Evolutionary conservation across 2,888 invertebrate genomes (phyloP).

Genomic region (Ametastegia equiseti): DNA sequence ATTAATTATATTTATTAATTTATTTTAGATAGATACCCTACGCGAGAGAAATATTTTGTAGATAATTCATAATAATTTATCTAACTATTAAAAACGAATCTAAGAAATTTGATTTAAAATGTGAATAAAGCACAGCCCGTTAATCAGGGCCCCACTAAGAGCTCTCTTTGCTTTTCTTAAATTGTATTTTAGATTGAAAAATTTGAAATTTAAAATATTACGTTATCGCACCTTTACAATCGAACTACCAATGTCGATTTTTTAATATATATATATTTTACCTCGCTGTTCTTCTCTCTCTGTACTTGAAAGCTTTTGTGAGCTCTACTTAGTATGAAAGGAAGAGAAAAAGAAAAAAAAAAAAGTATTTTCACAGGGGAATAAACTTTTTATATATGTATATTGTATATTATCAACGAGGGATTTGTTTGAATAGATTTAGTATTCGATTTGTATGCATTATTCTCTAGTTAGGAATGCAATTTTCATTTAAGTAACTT

Average conservation of each 20-base stretch:
- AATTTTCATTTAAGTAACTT: conserved; percentile 16
- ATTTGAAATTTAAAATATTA: neutral
- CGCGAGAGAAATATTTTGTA: conserved; percentile 23
- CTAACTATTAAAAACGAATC: conserved; percentile 35
- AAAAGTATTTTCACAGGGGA: conserved; percentile 17
- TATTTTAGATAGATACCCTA: conserved; percentile 39
- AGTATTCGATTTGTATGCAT: conserved; percentile 26
- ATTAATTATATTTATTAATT: conserved; percentile 61
- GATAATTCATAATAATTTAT: conserved; percentile 36
- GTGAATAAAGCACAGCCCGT: conserved; percentile 69
- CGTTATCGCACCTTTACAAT: neutral
- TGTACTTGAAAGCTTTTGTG: neutral
- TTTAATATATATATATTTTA: neutral
- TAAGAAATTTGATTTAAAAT: conserved; percentile 68
- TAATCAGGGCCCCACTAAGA: conserved; percentile 47
- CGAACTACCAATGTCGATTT: too few relatives aligned
- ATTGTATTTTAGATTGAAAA: conserved; percentile 37
- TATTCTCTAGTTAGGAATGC: conserved; percentile 32
- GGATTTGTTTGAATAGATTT: neutral
- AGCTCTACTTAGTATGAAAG: neutral
- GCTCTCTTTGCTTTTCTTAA: conserved; percentile 43
- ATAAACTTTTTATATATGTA: neutral
- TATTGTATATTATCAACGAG: neutral
- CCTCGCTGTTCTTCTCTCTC: conserved; percentile 34
- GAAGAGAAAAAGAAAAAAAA: too few relatives aligned